These are phyloP conservation scores for Ivindomyrus marchei DNA, from an alignment of 2,113 vertebrate genomes.

Conservation along the genomic window DNA sequence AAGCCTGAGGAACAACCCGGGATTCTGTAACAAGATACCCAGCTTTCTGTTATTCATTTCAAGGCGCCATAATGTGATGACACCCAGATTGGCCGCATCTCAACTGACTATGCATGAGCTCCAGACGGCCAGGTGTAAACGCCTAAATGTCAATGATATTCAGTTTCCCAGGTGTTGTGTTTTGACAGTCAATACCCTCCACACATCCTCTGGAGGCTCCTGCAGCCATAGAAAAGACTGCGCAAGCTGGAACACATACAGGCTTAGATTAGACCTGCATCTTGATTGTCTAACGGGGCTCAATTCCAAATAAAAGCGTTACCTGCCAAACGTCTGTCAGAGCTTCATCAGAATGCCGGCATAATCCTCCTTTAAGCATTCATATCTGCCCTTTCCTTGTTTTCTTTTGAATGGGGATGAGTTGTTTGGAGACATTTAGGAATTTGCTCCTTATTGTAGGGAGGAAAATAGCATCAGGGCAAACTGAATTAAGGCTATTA, in stretches of 20 bases:
- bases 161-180: conserved; percentile 43
- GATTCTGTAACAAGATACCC: neutral
- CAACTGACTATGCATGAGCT: neutral
- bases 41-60: neutral
- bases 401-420: neutral
- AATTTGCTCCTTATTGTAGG: neutral
- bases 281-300: conserved; percentile 24
- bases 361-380: neutral
- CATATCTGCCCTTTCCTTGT: neutral
- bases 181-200: conserved; percentile 43
- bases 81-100: neutral
- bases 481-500: neutral
- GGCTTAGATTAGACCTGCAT: conserved; percentile 15
- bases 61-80: neutral
- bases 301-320: conserved; percentile 19
- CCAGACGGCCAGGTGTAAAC: neutral
- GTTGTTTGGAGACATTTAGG: neutral
- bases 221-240: neutral
- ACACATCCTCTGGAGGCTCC: neutral
- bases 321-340: conserved; percentile 27
- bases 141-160: conserved; percentile 42
- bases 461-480: neutral
- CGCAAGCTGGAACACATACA: conserved; percentile 52
- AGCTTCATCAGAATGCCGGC: conserved; percentile 11
- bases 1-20: neutral